Evolutionary conservation across 2,888 invertebrate genomes (phyloP).

Genomic region (Diplazon laetatorius): DNA sequence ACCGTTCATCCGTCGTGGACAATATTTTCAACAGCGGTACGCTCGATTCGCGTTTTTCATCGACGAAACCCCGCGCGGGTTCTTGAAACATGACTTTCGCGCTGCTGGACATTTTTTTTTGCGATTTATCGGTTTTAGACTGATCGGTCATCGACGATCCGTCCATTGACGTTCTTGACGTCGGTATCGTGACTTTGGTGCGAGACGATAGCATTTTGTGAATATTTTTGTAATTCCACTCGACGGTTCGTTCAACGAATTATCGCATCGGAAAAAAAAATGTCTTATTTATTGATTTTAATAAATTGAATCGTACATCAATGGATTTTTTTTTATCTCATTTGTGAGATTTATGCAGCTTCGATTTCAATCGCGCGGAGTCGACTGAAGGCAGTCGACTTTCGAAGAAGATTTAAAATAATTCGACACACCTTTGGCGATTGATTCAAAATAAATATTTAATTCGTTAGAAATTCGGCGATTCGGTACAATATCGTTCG

Average conservation of each 20-base stretch:
- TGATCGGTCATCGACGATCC: slow-evolving; percentile 9
- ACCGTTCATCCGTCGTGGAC: background rate
- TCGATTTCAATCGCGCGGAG: background rate
- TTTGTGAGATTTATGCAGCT: background rate
- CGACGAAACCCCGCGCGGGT: slow-evolving; percentile 2
- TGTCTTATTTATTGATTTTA: slow-evolving; percentile 9
- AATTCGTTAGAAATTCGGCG: slow-evolving; percentile 18
- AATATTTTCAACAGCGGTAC: slow-evolving; percentile 10
- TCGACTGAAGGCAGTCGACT: slow-evolving; percentile 1
- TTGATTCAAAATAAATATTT: slow-evolving; percentile 37
- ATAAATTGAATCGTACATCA: background rate
- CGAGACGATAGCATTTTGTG: slow-evolving; percentile 2
- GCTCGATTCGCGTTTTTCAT: slow-evolving; percentile 39
- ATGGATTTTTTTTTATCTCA: background rate
- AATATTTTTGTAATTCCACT: slow-evolving; percentile 3
- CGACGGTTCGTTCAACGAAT: background rate
- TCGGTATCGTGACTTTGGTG: slow-evolving; percentile 2
- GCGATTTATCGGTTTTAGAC: slow-evolving; percentile 41
- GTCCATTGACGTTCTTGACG: background rate
- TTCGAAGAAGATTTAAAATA: background rate
- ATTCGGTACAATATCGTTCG: slow-evolving; percentile 16
- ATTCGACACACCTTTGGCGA: background rate
- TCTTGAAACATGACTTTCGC: slow-evolving; percentile 51
- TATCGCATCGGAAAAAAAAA: background rate
- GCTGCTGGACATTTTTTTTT: slow-evolving; percentile 24